phyloP scores from a whole-genome alignment of 2,113 vertebrate genomes.

The Ptychochromis oligacanthus region DNA sequence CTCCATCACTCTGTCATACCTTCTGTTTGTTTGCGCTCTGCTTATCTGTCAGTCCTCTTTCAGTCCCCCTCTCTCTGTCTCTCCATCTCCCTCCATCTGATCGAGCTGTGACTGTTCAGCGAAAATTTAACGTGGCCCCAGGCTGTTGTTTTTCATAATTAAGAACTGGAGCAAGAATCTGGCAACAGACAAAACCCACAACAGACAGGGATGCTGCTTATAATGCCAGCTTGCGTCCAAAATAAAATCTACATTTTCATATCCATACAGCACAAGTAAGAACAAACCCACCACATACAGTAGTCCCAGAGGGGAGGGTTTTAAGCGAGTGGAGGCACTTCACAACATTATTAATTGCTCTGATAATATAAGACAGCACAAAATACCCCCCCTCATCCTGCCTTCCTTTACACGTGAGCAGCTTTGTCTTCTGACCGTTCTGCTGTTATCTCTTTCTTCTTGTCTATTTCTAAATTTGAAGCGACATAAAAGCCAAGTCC shows the following conservation, averaged over 20 bases:
- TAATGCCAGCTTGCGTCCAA: neutral
- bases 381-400: neutral
- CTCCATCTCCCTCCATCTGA: conserved; percentile 28
- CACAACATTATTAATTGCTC: neutral
- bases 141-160: conserved; percentile 73
- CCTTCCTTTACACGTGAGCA: conserved; percentile 38
- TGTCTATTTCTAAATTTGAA: conserved; percentile 55
- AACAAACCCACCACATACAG: conserved; percentile 18
- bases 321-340: neutral
- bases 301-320: neutral
- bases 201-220: neutral
- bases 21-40: conserved; percentile 51
- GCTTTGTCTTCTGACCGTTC: conserved; percentile 29
- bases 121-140: conserved; percentile 54
- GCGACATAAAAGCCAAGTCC: conserved; percentile 41
- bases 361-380: conserved; percentile 11
- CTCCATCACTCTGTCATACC: conserved; percentile 36
- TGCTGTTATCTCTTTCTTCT: conserved; percentile 26
- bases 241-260: conserved; percentile 24
- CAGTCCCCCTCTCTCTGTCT: conserved; percentile 21
- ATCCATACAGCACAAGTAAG: conserved; percentile 10
- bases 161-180: conserved; percentile 61
- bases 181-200: conserved; percentile 18
- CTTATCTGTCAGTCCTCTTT: conserved; percentile 28
- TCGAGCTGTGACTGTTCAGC: conserved; percentile 49